Conservation (phyloP, 2,888 invertebrate genomes). For the Ceraclea dissimilis region DNA sequence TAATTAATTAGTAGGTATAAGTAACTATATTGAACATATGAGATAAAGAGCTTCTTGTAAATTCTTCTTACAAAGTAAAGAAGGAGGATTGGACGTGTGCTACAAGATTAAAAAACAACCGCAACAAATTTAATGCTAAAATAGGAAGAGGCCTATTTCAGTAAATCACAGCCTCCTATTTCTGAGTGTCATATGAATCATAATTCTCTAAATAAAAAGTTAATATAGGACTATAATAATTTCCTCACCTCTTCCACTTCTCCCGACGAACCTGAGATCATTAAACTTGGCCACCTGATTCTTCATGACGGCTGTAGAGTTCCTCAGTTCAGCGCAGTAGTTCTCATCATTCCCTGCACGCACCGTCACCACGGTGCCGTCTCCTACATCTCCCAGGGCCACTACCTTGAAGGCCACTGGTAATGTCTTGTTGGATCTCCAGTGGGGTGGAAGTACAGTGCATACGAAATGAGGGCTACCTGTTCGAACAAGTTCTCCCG, state of each 20-base stretch:
- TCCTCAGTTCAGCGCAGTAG: slow-evolving; percentile 90
- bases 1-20: too few relatives aligned
- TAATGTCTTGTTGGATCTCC: slow-evolving; percentile 97
- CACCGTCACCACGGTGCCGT: slow-evolving; percentile 93
- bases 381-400: slow-evolving; percentile 87
- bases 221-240: too few relatives aligned
- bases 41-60: too few relatives aligned
- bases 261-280: slow-evolving; percentile 95
- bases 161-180: too few relatives aligned
- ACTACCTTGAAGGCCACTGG: slow-evolving; percentile 97
- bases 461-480: slow-evolving; percentile 93
- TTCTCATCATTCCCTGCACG: slow-evolving; percentile 98
- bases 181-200: too few relatives aligned
- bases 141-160: too few relatives aligned
- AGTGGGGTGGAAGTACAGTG: slow-evolving; percentile 90
- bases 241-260: slow-evolving; percentile 93
- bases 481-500: slow-evolving; percentile 86
- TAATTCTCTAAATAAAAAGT: too few relatives aligned
- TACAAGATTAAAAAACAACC: too few relatives aligned
- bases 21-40: too few relatives aligned
- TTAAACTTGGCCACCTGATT: slow-evolving; percentile 99
- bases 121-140: too few relatives aligned
- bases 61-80: too few relatives aligned
- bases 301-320: slow-evolving; percentile 94
- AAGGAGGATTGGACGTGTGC: too few relatives aligned